phyloP scores from a whole-genome alignment of 1,140 invertebrate genomes.

The Helicoverpa zea region DNA sequence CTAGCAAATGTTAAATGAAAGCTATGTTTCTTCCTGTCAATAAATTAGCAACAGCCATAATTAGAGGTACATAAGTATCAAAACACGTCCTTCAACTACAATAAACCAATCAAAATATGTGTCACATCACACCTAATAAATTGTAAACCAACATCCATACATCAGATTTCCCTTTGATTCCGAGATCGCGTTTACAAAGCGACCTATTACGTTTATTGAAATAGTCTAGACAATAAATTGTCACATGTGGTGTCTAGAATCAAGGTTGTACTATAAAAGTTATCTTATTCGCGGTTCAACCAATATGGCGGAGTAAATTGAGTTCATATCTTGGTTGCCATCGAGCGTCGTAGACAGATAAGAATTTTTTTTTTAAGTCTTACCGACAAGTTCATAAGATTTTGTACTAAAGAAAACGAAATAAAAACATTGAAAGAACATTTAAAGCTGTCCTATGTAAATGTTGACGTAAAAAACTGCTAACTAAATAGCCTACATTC shows the following conservation, averaged over 20 bases:
- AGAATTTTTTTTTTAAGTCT: neutral
- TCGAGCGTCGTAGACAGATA: neutral
- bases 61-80: too few relatives aligned
- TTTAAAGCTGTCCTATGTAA: too few relatives aligned
- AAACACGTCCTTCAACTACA: too few relatives aligned
- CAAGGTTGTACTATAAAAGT: conserved; percentile 17
- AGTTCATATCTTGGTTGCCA: neutral
- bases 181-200: conserved; percentile 4
- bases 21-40: too few relatives aligned
- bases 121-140: neutral
- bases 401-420: too few relatives aligned
- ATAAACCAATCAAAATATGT: too few relatives aligned
- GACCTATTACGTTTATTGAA: conserved; percentile 17
- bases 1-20: too few relatives aligned
- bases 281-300: neutral
- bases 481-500: too few relatives aligned
- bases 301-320: conserved; percentile 35
- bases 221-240: conserved; percentile 36
- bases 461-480: too few relatives aligned
- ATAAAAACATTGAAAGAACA: too few relatives aligned
- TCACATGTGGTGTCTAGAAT: conserved; percentile 1
- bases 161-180: neutral
- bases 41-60: neutral
- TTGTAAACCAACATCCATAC: neutral
- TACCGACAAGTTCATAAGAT: too few relatives aligned